Evolutionary conservation across 2,113 vertebrate species (phyloP), one percentile per base, ranked within the genome.

Genomic region (Raja brachyura): DNA sequence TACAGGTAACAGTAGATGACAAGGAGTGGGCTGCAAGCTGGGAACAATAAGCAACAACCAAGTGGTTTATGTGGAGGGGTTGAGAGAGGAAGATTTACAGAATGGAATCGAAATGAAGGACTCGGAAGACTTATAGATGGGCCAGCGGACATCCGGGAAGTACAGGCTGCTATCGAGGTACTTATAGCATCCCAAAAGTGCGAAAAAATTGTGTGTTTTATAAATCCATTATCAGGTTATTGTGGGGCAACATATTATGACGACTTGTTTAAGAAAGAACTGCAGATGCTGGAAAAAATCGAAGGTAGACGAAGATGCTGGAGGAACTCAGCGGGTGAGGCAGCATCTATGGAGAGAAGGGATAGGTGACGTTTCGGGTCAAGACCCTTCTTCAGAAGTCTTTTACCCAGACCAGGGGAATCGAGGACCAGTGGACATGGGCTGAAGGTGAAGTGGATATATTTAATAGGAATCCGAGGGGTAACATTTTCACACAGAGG

Each of bases 111-210:
- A 90, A 90, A 68, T 70, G 61, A 70, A 39, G 63, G 61, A n/a
- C n/a, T n/a, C n/a, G 16, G 76, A 13, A 31, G 77, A 20, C 48
- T 92, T 10, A 54, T 54, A 33, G 66, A 74, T 5, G 25, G 31
- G 28, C 73, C 22, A 92, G 73, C 54, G 20, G 33, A 22, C 63
- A 88, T 13, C 66, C 5, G 39, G 31, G 68, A 92, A 16, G 73
- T 73, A 92, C 90, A 73, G 31, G 88, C 39, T 70, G 16, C 16
- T 63, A 88, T 88, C 63, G 83, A 88, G 59, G 59, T 88, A 28
- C 10, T n/a, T n/a, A 88, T 88, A 61, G 63, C 59, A 63, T 63
- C 59, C 31, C 31, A 88, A 88, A 88, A 63, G 18, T 73, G 59
- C 56, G 18, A 66, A 86, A n/a, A 86, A 54, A 18, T 88, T 88